phyloP scores from a whole-genome alignment of 2,888 invertebrate genomes.

The Meganola albula region DNA sequence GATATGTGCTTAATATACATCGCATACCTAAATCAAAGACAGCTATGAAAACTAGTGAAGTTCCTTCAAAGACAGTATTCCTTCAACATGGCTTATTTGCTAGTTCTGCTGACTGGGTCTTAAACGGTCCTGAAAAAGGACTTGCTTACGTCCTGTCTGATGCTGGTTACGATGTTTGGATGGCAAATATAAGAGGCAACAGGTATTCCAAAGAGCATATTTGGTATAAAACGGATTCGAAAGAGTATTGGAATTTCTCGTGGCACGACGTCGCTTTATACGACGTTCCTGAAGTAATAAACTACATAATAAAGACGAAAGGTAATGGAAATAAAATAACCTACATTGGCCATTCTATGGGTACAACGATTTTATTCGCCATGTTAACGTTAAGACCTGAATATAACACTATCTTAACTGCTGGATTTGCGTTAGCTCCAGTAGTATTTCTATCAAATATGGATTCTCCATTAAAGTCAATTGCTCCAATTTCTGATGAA shows the following conservation, averaged over 20 bases:
- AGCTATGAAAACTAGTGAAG: conserved; percentile 42
- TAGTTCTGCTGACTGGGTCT: conserved; percentile 87
- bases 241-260: conserved; percentile 84
- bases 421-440: conserved; percentile 83
- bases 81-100: conserved; percentile 89
- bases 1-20: conserved; percentile 88
- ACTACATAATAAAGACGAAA: conserved; percentile 73
- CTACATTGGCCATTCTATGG: conserved; percentile 96
- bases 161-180: conserved; percentile 87
- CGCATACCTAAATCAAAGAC: conserved; percentile 81
- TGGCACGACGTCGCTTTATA: conserved; percentile 93
- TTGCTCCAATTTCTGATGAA: conserved; percentile 81
- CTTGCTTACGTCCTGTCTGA: conserved; percentile 82
- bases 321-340: conserved; percentile 55
- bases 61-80: conserved; percentile 68
- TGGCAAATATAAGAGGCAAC: conserved; percentile 90
- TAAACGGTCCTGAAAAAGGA: conserved; percentile 81
- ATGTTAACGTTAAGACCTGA: conserved; percentile 82
- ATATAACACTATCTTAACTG: conserved; percentile 80
- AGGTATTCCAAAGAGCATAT: conserved; percentile 83
- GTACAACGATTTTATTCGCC: conserved; percentile 86
- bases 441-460: conserved; percentile 81
- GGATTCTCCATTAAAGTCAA: conserved; percentile 80
- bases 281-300: conserved; percentile 91
- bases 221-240: conserved; percentile 70